Evolutionary conservation across 2,797 vertebrate genomes (phyloP).

Genomic region (Melanogrammus aeglefinus): DNA sequence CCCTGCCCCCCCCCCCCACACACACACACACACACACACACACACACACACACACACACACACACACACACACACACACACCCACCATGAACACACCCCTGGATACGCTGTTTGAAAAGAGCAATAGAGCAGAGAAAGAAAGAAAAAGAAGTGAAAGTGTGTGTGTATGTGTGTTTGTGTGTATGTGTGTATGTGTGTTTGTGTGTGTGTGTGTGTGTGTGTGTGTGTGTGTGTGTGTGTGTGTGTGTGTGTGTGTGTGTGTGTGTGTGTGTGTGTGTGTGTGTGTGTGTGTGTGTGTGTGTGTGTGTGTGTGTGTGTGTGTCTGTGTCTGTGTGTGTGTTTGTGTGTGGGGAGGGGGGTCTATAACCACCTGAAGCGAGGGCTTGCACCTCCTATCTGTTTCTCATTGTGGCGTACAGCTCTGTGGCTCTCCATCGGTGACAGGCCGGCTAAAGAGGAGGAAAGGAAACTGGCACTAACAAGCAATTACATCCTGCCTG

Average conservation of each 20-base stretch:
- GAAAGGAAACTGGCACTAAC: constrained; percentile 72
- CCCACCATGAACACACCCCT: background rate
- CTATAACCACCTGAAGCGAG: constrained; percentile 43
- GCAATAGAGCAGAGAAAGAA: background rate
- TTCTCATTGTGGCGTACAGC: constrained; percentile 65
- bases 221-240: constrained; percentile 26
- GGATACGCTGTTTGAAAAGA: background rate
- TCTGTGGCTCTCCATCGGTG: constrained; percentile 67
- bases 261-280: background rate
- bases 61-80: too few species aligned
- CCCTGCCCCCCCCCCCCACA: background rate
- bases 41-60: too few species aligned
- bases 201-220: constrained; percentile 16
- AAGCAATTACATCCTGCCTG: constrained; percentile 73
- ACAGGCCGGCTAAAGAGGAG: constrained; percentile 60
- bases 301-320: constrained; percentile 29
- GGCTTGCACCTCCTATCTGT: constrained; percentile 65
- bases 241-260: constrained; percentile 14
- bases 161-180: background rate
- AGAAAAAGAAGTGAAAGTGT: background rate
- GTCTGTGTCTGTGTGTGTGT: constrained; percentile 10
- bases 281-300: constrained; percentile 32
- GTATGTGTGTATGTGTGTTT: constrained; percentile 31
- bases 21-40: too few species aligned
- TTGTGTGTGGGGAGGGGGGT: constrained; percentile 7